These are phyloP conservation scores for Periparus ater DNA, from an alignment of 2,797 vertebrate species.

Conservation along the genomic window DNA sequence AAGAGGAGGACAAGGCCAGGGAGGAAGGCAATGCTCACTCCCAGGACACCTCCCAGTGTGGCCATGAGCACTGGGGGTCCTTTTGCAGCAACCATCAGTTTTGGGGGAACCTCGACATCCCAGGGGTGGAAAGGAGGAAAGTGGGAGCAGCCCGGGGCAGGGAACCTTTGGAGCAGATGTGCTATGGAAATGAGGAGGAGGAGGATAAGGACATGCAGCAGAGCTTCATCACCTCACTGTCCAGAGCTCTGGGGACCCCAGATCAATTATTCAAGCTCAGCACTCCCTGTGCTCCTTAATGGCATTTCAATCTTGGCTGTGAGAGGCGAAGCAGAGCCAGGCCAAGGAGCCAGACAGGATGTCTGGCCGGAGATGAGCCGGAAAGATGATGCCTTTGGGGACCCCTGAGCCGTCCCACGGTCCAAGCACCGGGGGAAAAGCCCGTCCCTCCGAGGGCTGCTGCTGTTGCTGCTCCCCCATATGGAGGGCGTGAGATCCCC, in stretches of 20 bases:
- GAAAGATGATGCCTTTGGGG: neutral
- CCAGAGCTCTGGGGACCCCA: neutral
- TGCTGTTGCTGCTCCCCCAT: neutral
- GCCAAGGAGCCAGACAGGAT: neutral
- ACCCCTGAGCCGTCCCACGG: neutral
- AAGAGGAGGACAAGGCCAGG: neutral
- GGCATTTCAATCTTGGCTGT: neutral
- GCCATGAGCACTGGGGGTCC: neutral
- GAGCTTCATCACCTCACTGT: neutral
- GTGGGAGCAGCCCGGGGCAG: neutral
- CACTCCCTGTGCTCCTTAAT: neutral
- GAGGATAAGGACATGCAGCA: neutral
- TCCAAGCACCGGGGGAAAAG: neutral
- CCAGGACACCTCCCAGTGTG: fast-evolving
- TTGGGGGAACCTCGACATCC: neutral
- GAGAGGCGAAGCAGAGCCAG: neutral
- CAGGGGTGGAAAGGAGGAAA: neutral
- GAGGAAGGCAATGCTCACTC: neutral
- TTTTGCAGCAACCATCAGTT: neutral
- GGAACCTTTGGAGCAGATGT: neutral
- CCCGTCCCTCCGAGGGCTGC: fast-evolving
- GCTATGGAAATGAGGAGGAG: neutral
- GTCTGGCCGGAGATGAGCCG: constrained; percentile 1
- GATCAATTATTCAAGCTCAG: neutral
- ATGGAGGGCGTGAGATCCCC: fast-evolving